Evolutionary conservation across 1,140 invertebrate species (phyloP), one percentile per base, ranked within the genome.

Genomic region (Drosophila sechellia): DNA sequence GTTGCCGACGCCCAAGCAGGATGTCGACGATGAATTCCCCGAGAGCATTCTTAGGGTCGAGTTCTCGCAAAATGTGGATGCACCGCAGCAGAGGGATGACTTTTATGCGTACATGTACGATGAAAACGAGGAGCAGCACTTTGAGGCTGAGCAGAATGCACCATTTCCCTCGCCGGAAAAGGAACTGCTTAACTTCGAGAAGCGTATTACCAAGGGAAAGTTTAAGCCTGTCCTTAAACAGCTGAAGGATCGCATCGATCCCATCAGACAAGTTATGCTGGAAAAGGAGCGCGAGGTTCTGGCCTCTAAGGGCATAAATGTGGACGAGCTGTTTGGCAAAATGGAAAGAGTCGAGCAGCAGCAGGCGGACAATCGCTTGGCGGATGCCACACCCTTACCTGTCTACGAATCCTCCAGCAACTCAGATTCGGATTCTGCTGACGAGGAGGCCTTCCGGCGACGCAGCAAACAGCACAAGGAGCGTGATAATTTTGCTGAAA

Each of bases 31-130:
- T 5, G 90, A 91, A 20, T 90, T 81, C 15, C 81, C 87, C 11
- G 91, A 92, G 39, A 92, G 91, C 53, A 86, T 89, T 58, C 31
- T 92, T 22, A 73, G 87, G 3, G 87, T 92, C 0, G 90, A 92
- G 77, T 84, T 72, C 64, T 90, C 84, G 1, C 72, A 91, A 48
- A 69, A 87, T 72, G 68, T 76, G 1, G 78, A 77, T 58, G 90
- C 80, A 42, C 71, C 74, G 8, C 74, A 77, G 40, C 78, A 79
- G 12, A 64, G 73, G 15, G 91, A 92, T 59, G 91, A 92, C 46
- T 92, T 91, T 55, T 92, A 89, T 76, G 91, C 91, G 10, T 92
- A 92, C 11, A 90, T 92, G 91, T 92, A 86, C 17, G 91, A 92
- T 37, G 91, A 92, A 49, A 59, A 81, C 35, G 85, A 92, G 31